phyloP scores from a whole-genome alignment of 1,140 invertebrate genomes.

The Acromyrmex echinatior region DNA sequence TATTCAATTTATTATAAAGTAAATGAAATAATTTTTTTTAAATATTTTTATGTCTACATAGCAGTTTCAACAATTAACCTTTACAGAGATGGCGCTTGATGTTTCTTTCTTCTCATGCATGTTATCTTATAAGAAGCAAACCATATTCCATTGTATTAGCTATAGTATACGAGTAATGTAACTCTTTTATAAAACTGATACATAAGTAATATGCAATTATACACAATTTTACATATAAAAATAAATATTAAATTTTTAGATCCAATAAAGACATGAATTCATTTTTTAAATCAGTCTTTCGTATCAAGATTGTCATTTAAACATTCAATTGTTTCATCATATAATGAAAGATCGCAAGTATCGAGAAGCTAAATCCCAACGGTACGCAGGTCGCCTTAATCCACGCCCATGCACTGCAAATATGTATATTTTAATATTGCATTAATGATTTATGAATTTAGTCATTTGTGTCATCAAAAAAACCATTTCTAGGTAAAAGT shows the following conservation, averaged over 20 bases:
- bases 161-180: neutral
- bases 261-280: neutral
- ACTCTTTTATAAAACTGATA: neutral
- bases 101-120: neutral
- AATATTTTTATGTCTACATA: too few relatives aligned
- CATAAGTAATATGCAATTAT: neutral
- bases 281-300: constrained; percentile 30
- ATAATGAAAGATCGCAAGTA: constrained; percentile 92
- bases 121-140: neutral
- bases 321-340: constrained; percentile 91
- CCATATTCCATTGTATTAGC: neutral
- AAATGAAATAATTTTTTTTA: neutral
- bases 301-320: constrained; percentile 29
- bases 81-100: constrained; percentile 37
- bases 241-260: constrained; percentile 18
- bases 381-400: constrained; percentile 91
- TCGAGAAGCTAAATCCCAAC: constrained; percentile 91
- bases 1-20: constrained; percentile 26
- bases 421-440: constrained; percentile 65
- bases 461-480: neutral
- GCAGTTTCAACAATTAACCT: neutral
- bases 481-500: neutral
- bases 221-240: constrained; percentile 17
- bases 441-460: constrained; percentile 56
- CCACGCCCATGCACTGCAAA: constrained; percentile 91